Conservation (phyloP, 1,140 invertebrate genomes). For the Whitmania pigra region DNA sequence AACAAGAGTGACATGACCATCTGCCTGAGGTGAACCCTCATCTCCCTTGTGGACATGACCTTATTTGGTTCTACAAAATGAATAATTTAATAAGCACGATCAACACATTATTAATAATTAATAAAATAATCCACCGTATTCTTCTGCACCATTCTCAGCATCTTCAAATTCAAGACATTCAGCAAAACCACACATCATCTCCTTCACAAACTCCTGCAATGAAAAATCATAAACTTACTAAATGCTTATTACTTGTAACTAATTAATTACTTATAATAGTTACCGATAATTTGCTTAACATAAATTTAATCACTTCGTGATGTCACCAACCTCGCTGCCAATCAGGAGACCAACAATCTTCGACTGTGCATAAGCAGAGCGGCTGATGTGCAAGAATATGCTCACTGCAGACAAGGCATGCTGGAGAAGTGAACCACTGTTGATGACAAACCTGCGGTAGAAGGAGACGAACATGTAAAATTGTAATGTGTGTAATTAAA, state of each 20-base stretch:
- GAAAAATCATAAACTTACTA: not conserved
- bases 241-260: no score
- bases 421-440: slow-evolving; percentile 54
- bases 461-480: no score
- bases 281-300: no score
- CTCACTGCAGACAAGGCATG: slow-evolving; percentile 59
- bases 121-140: no score
- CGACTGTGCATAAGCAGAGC: slow-evolving; percentile 53
- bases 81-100: no score
- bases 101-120: no score
- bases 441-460: slow-evolving; percentile 49
- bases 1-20: slow-evolving; percentile 59
- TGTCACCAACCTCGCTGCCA: slow-evolving; percentile 41
- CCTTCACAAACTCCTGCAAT: slow-evolving; percentile 30
- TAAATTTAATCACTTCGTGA: no score
- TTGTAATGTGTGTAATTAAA: no score
- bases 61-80: no score
- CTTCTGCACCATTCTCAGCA: slow-evolving; percentile 26
- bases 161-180: slow-evolving; percentile 67
- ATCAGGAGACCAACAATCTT: slow-evolving; percentile 61
- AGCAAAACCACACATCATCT: slow-evolving; percentile 67
- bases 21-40: slow-evolving; percentile 26
- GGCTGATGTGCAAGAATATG: slow-evolving; percentile 55
- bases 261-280: no score
- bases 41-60: no score